Percentiles rank a stretch among this genome's conserved stretches.
phyloP scores from a whole-genome alignment of 2,797 vertebrate species.

The Epinephelus awoara region DNA sequence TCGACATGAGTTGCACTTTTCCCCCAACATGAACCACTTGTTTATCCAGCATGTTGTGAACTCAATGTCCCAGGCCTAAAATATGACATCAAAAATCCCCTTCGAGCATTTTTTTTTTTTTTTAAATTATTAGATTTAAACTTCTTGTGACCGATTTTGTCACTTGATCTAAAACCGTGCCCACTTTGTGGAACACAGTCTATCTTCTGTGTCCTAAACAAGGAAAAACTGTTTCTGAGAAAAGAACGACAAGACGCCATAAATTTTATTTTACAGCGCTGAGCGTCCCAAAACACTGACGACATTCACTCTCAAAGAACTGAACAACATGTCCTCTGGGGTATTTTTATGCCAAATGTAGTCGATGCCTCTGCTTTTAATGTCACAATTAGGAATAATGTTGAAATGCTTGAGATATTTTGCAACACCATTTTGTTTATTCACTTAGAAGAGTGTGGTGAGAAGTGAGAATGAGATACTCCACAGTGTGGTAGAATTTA shows the following conservation, averaged over 20 bases:
- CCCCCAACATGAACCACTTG: background rate
- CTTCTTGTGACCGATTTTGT: constrained; percentile 4
- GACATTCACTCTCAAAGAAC: background rate
- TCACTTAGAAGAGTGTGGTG: background rate
- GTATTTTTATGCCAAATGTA: background rate
- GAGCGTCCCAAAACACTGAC: background rate
- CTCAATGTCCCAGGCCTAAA: background rate
- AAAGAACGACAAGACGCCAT: background rate
- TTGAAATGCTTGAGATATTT: background rate
- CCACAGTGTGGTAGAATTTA: background rate
- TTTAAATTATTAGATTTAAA: constrained; percentile 8
- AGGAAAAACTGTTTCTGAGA: background rate
- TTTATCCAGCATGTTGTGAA: background rate
- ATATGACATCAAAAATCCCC: background rate
- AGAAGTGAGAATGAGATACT: background rate
- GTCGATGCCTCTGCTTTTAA: background rate
- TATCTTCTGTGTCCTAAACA: background rate
- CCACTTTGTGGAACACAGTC: background rate
- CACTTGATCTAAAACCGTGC: background rate
- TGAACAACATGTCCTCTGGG: background rate
- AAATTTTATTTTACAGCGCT: background rate
- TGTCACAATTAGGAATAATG: background rate
- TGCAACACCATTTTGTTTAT: background rate
- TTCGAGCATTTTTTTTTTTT: background rate
- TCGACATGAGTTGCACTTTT: background rate